phyloP scores from a whole-genome alignment of 2,113 vertebrate species.

The Oriolus oriolus region DNA sequence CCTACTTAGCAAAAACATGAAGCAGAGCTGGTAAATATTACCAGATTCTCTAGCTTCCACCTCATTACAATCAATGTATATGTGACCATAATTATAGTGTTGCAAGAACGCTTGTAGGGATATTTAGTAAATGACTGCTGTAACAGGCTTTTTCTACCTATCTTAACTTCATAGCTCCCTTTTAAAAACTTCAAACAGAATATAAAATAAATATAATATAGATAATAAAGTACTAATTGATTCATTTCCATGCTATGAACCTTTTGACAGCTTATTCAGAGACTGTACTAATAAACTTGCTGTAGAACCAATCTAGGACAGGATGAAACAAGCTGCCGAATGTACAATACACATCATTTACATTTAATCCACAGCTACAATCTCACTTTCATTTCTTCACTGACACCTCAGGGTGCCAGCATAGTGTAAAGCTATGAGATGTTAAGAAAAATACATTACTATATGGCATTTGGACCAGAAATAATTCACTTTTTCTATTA shows the following conservation, averaged over 20 bases:
- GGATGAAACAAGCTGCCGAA: constrained; percentile 1
- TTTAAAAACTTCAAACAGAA: not conserved
- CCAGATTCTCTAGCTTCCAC: not conserved
- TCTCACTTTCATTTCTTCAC: constrained; percentile 16
- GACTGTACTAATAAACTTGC: not conserved
- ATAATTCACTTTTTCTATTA: constrained; percentile 63
- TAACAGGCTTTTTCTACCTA: not conserved
- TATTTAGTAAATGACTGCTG: not conserved
- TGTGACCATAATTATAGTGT: not conserved
- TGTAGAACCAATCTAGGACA: not conserved
- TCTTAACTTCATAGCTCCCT: not conserved
- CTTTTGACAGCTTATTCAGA: not conserved
- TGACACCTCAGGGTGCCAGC: constrained; percentile 2
- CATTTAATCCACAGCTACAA: not conserved
- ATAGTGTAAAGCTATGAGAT: constrained; percentile 11
- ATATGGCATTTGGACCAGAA: constrained; percentile 8
- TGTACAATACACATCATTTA: not conserved
- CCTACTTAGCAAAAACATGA: not conserved
- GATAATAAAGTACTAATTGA: not conserved
- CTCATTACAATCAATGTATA: not conserved
- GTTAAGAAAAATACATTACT: constrained; percentile 28
- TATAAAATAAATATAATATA: not conserved
- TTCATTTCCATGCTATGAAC: not conserved
- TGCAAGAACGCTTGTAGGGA: rapidly evolving
- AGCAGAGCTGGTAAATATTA: not conserved